A percentile compares a stretch with the other conserved stretches of the same genome.
Conservation (phyloP, 2,797 vertebrate species). For the Fistularia tabacaria region DNA sequence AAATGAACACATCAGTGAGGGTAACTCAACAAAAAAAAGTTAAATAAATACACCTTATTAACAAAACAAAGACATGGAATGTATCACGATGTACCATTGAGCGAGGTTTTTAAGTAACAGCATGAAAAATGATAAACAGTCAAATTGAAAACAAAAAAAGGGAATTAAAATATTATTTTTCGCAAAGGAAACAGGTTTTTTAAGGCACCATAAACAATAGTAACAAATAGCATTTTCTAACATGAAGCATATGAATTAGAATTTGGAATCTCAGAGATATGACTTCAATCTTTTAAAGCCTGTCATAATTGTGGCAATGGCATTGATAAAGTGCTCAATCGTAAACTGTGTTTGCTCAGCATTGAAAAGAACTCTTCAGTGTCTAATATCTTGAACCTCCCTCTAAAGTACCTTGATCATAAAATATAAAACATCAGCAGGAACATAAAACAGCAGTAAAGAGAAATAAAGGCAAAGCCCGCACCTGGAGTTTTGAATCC, state of each 20-base stretch:
- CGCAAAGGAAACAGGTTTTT: background rate
- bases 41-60: background rate
- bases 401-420: constrained; percentile 50
- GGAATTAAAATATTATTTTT: background rate
- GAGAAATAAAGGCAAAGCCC: constrained; percentile 39
- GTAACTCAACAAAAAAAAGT: constrained; percentile 5
- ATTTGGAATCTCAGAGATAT: constrained; percentile 1
- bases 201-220: constrained; percentile 40
- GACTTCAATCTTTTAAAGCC: constrained; percentile 8
- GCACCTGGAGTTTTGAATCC: constrained; percentile 3
- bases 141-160: constrained; percentile 4
- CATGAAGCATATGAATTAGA: constrained; percentile 14
- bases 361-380: constrained; percentile 33
- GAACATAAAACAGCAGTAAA: constrained; percentile 29
- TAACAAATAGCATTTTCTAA: constrained; percentile 8
- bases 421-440: constrained; percentile 33
- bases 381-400: background rate
- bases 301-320: constrained; percentile 20
- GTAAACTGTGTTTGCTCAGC: constrained; percentile 43
- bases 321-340: constrained; percentile 69
- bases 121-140: constrained; percentile 4
- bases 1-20: constrained; percentile 45
- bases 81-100: constrained; percentile 36
- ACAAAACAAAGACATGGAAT: constrained; percentile 30
- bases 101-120: constrained; percentile 39